Evolutionary conservation across 2,888 invertebrate genomes (phyloP), one percentile per base, ranked within the genome.

Genomic region (Xestobium rufovillosum): DNA sequence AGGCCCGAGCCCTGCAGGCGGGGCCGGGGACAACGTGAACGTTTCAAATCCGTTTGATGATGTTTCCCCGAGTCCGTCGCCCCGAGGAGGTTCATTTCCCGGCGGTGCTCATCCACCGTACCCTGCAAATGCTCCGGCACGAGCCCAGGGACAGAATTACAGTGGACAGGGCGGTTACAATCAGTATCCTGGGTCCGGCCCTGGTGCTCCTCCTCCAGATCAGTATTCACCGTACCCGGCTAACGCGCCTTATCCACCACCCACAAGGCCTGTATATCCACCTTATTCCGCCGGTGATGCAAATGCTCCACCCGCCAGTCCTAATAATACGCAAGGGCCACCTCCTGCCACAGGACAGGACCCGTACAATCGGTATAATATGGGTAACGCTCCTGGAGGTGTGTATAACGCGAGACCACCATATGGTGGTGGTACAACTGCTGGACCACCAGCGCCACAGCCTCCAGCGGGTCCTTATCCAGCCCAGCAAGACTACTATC

Each of bases 11-110:
- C 63, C 65, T 54, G 63, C 64, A 47, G 61, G 62, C 53, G 70
- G 68, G 62, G 61, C 61, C 44, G 70, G 70, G 59, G 83, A 83
- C 76, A 84, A 84, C 72, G 79, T 85, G 65, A 84, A 76, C 76
- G 83, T 84, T 67, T 83, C 83, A 67, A 85, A 85, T 74, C 86
- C 85, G 54, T 85, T 86, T 74, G 85, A 85, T 70, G 86, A 85
- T 73, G 72, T 74, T 48, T 76, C 76, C 63, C 75, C 76, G 32
- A 65, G 65, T 50, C 63, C 63, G 42, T 55, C 54, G 26, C 54
- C 60, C 39, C 52, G 63, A 39, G 63, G 60, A 39, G 62, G 62
- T 34, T 63, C 63, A 40, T 63, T 61, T 49, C 59, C 64, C 41
- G 56, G 61, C 52, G 57, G 63, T 50, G 64, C 63, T 44, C 64